Base-by-base conservation (phyloP, 2,888 invertebrate genomes). In the Philhelius pedissequus region DNA sequence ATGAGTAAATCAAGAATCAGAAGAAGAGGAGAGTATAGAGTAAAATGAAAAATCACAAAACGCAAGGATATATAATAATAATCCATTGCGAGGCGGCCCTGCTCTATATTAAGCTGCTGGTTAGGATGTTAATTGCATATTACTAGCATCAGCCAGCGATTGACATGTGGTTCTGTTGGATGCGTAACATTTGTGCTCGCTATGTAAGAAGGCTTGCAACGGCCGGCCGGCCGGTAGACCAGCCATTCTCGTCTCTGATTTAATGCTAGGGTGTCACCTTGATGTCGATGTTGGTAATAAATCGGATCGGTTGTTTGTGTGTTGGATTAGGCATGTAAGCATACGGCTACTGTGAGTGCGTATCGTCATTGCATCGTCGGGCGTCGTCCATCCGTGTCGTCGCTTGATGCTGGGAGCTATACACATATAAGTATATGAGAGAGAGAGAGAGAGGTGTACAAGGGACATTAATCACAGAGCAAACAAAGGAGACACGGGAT, bases 41-140 rank as follows among this genome's bases (percentile, higher is more conserved):
- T 11, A 69, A 71, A 68, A 77, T 73, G 73, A 82, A 69, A 87
- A 86, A 88, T 89, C 90, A 89, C 88, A 87, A 70, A 70, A 89
- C 38, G 70, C 79, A 74, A 70, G 79, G 79, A 75, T 79, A 32
- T 52, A 32, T 56, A 64, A 64, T 64, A 79, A 83, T 84, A 84
- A 84, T 75, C 70, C 78, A 79, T 68, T 58, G 56, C 35, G 15
- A 38, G 62, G 48, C 7, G 43, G 52, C 30, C 54, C 27, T 35
- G 3, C 18, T 15, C 32, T 56, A 22, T 38, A 35, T 58, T 32
- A 32, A 20, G 22, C 35, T 38, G 35, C 7, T 15, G 27, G 43
- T 35, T 32, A 30, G 80, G 75, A 84, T 80, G 84, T 76, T 84
- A 84, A 84, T 84, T 84, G 80, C 84, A 84, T 80, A 80, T 76